These are phyloP conservation scores for Epicauta chinensis DNA, from an alignment of 1,140 invertebrate species.

Conservation along the genomic window DNA sequence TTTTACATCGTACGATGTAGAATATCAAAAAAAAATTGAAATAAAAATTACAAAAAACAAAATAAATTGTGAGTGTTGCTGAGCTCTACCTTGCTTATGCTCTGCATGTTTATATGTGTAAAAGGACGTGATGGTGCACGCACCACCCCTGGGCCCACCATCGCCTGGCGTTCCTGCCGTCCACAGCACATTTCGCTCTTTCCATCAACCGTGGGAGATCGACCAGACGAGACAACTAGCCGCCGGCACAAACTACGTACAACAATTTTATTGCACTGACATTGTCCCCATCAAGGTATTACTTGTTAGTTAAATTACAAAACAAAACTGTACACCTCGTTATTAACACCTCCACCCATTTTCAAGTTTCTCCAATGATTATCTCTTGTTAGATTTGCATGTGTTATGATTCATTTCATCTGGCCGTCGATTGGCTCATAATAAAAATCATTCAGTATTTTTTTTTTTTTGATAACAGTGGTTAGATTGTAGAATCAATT, in stretches of 20 bases:
- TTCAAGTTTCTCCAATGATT: neutral
- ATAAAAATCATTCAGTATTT: neutral
- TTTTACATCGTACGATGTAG: constrained; percentile 19
- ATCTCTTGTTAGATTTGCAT: neutral
- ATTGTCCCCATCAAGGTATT: constrained; percentile 66
- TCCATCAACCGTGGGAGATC: constrained; percentile 53
- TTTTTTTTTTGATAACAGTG: neutral
- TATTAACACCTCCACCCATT: neutral
- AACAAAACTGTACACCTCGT: neutral
- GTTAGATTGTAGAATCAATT: neutral
- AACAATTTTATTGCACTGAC: constrained; percentile 52
- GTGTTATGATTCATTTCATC: neutral
- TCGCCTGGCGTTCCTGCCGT: constrained; percentile 41
- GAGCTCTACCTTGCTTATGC: constrained; percentile 36
- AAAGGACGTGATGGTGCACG: constrained; percentile 44
- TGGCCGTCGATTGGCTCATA: neutral
- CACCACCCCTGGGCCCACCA: constrained; percentile 37
- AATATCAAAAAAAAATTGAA: no score
- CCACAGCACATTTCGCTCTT: constrained; percentile 48
- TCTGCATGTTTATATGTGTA: constrained; percentile 43
- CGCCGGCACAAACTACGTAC: constrained; percentile 40
- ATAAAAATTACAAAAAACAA: no score
- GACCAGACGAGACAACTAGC: constrained; percentile 46
- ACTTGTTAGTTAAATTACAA: no score
- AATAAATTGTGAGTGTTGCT: constrained; percentile 9